A percentile compares a stretch with the other conserved stretches of the same genome.
phyloP scores from a whole-genome alignment of 2,113 vertebrate species.

The Callospermophilus lateralis region DNA sequence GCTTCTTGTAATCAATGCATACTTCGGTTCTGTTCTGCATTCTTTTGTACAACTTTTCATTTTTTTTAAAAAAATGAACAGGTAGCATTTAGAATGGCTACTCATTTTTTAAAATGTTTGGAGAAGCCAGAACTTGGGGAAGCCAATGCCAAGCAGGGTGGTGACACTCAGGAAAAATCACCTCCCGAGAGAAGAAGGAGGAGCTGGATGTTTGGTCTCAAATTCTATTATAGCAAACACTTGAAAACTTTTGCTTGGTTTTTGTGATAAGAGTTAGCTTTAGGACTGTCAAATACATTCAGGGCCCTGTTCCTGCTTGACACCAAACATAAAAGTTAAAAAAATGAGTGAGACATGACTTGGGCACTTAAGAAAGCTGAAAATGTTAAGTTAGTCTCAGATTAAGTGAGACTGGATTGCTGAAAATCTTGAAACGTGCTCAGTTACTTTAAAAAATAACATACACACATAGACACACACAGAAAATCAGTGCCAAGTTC shows the following conservation, averaged over 20 bases:
- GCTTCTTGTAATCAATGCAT: conserved; percentile 59
- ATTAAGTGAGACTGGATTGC: neutral
- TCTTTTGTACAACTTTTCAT: conserved; percentile 54
- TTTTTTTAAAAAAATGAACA: conserved; percentile 58
- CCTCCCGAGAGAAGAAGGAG: conserved; percentile 6
- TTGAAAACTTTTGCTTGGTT: neutral
- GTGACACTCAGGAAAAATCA: neutral
- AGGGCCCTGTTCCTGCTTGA: neutral
- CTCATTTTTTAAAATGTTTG: conserved; percentile 73
- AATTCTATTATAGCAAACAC: neutral
- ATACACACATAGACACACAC: neutral
- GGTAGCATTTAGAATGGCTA: conserved; percentile 57
- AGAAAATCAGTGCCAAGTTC: neutral
- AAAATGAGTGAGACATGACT: neutral
- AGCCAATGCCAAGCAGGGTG: neutral
- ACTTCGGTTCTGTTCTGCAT: conserved; percentile 48
- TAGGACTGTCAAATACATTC: neutral
- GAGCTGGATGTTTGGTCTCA: neutral
- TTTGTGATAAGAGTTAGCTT: neutral
- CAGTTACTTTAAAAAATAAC: neutral
- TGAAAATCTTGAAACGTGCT: neutral
- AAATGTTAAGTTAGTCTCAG: neutral
- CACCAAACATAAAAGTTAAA: neutral
- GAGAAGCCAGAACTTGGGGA: conserved; percentile 45
- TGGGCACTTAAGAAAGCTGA: neutral